Evolutionary conservation across 1,140 invertebrate species (phyloP).

Genomic region (Anoplophora glabripennis): DNA sequence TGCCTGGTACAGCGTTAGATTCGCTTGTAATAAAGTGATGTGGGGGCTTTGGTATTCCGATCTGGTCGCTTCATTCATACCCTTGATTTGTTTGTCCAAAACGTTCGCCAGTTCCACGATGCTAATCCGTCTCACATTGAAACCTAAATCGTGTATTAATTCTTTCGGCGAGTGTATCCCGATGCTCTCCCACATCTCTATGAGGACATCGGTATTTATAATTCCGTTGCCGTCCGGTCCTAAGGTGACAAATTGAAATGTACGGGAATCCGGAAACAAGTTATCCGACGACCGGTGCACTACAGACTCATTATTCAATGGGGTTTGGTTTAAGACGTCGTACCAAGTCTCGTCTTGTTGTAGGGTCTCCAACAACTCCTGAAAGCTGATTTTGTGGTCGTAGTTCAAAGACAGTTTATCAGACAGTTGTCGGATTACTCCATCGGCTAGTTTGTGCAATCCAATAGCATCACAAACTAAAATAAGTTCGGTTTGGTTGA

Average conservation of each 20-base stretch:
- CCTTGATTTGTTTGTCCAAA: conserved; percentile 71
- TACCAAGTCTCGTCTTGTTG: conserved; percentile 52
- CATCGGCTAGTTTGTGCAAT: conserved; percentile 58
- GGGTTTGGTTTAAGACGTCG: conserved; percentile 45
- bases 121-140: conserved; percentile 61
- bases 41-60: conserved; percentile 49
- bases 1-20: conserved; percentile 58
- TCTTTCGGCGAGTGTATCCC: conserved; percentile 61
- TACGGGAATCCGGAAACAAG: conserved; percentile 41
- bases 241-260: conserved; percentile 42
- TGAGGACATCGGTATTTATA: conserved; percentile 53
- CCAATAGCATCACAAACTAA: conserved; percentile 54
- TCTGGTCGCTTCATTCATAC: conserved; percentile 50
- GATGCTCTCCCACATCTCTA: conserved; percentile 71
- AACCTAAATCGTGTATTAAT: conserved; percentile 68
- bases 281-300: conserved; percentile 31
- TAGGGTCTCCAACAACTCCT: conserved; percentile 64
- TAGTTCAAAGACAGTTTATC: conserved; percentile 62
- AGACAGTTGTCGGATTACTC: conserved; percentile 65
- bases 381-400: conserved; percentile 65
- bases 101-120: conserved; percentile 67
- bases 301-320: conserved; percentile 32
- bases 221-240: conserved; percentile 46
- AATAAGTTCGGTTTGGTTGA: conserved; percentile 58
- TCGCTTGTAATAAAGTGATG: conserved; percentile 51